Base-by-base conservation (phyloP, 2,113 vertebrate species). In the Burhinus oedicnemus region DNA sequence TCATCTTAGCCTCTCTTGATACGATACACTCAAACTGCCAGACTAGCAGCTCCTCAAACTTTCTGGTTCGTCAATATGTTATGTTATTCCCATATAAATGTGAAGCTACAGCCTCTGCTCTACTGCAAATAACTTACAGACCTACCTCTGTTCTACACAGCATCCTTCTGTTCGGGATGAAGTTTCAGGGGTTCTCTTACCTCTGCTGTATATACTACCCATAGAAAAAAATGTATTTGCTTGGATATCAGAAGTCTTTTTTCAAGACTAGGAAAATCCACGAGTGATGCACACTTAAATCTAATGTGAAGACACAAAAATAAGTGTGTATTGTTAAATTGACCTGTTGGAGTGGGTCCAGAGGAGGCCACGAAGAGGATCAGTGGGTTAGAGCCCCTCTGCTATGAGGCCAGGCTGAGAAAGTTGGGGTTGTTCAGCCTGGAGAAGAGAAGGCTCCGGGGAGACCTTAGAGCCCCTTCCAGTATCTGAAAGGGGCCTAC, bases 51-150 rank as follows among this genome's bases (percentile, higher is more conserved):
- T 68, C 30, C 85, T 82, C 65, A 38, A 0, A 10, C 17, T 3
- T n/a, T 27, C 6, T 21, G 20, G 14, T 68, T 68, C 1, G 2
- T 45, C 32, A 2, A 0, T 44, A 12, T 0, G 0, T 65, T 70
- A 60, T 51, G 49, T 51, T 75, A 23, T 12, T 61, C n/a, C 57
- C 38, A 3, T 38, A 2, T 36, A 58, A 79, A 65, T 40, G 42
- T 47, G 47, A 45, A 79, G 22, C 34, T 52, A 11, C 34, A 34
- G 34, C 66, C 30, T 26, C 36, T 78, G 0, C 26, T 75, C 40
- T 29, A 17, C 25, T 83, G 47, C 40, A 49, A 4, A 21, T 29
- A 60, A 61, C 64, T 64, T 38, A 10, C 26, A 79, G 58, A 29
- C 15, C 15, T 45, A 3, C 60, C 20, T 78, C 8, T 45, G 3